These are phyloP conservation scores for Ramphastos sulfuratus DNA, from an alignment of 2,113 vertebrate genomes.

Conservation along the genomic window DNA sequence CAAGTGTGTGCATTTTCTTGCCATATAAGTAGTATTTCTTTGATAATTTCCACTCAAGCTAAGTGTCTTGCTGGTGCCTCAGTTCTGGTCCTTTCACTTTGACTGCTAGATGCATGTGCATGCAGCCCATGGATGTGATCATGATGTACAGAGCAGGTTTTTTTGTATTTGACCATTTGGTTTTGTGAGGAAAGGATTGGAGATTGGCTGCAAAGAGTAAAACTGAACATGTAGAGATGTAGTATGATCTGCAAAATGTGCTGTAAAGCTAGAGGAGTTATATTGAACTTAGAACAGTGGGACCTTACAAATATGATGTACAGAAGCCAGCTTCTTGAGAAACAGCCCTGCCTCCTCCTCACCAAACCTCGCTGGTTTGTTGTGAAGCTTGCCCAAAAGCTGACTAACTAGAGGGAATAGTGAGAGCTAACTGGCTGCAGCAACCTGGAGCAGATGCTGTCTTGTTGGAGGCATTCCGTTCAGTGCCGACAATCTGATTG, in stretches of 20 bases:
- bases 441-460: neutral
- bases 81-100: neutral
- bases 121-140: neutral
- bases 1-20: neutral
- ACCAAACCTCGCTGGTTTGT: neutral
- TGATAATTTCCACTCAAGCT: neutral
- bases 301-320: neutral
- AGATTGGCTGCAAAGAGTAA: neutral
- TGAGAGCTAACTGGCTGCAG: neutral
- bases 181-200: neutral
- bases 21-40: neutral
- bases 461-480: neutral
- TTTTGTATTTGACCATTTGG: neutral
- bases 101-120: neutral
- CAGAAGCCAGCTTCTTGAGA: neutral
- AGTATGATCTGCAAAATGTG: neutral
- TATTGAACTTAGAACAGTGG: neutral
- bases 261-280: neutral
- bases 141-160: neutral
- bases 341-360: neutral
- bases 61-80: neutral
- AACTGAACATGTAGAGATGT: neutral
- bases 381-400: neutral
- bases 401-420: neutral
- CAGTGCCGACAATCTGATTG: neutral